Percentiles rank a stretch among this genome's conserved stretches.
Conservation (phyloP, 2,797 vertebrate species). For the Enteromius unitaeniatus region DNA sequence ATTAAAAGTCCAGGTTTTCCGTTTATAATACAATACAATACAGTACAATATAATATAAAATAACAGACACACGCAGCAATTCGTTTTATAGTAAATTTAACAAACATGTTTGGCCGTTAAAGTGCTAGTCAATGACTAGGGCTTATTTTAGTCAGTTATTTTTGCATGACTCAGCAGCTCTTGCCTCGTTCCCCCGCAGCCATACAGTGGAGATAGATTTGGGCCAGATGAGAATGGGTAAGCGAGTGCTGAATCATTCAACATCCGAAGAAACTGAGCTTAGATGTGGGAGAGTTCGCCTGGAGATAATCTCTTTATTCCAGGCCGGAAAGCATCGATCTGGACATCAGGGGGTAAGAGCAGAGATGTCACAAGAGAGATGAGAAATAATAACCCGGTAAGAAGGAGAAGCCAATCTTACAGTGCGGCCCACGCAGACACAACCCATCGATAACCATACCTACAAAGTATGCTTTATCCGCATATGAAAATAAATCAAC, state of each 20-base stretch:
- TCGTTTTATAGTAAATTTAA: neutral
- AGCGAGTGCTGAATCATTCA: constrained; percentile 65
- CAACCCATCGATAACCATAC: constrained; percentile 15
- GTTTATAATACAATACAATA: neutral
- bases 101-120: neutral
- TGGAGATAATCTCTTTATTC: constrained; percentile 78
- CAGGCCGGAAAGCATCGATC: constrained; percentile 75
- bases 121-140: neutral
- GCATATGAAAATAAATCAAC: constrained; percentile 14
- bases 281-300: constrained; percentile 66
- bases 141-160: neutral
- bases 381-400: constrained; percentile 49
- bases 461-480: constrained; percentile 20
- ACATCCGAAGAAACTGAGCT: constrained; percentile 70
- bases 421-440: neutral
- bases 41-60: neutral
- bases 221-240: constrained; percentile 61
- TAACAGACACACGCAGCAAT: neutral
- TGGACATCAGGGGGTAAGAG: constrained; percentile 60
- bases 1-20: neutral
- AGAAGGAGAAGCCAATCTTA: constrained; percentile 12
- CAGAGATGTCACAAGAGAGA: constrained; percentile 33
- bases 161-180: constrained; percentile 54
- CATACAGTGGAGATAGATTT: constrained; percentile 56
- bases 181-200: constrained; percentile 61